Evolutionary conservation across 2,797 vertebrate genomes (phyloP).

Genomic region (Gadopsis bispinosus): DNA sequence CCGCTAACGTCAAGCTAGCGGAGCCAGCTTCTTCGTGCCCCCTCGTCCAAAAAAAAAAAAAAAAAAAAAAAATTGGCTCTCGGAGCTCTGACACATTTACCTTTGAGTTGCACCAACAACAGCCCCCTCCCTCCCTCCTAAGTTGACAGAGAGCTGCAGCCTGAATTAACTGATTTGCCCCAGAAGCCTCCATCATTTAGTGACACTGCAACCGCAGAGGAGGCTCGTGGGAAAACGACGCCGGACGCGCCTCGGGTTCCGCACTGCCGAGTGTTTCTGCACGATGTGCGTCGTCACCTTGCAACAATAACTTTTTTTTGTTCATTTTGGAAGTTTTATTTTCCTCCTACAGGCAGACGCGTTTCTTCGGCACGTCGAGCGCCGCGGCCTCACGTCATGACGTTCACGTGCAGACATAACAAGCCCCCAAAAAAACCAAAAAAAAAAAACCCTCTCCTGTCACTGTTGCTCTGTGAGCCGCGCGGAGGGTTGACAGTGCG

Average conservation of each 20-base stretch:
- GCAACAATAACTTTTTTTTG: not conserved
- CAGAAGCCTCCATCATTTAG: conserved; percentile 19
- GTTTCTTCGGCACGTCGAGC: too few relatives aligned
- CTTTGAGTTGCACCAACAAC: conserved; percentile 14
- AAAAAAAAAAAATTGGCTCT: conserved; percentile 31
- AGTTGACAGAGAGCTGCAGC: conserved; percentile 3
- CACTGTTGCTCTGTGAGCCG: not conserved
- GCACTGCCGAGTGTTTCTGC: conserved; percentile 29
- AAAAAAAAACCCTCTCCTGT: not conserved
- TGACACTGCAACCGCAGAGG: conserved; percentile 33
- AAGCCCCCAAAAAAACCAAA: not conserved
- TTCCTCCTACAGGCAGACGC: not conserved
- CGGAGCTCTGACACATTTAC: conserved; percentile 48
- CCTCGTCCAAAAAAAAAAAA: conserved; percentile 46
- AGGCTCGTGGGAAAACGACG: conserved; percentile 39
- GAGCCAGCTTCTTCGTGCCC: conserved; percentile 45
- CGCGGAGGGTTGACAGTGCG: conserved; percentile 36
- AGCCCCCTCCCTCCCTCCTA: not conserved
- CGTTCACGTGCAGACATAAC: too few relatives aligned
- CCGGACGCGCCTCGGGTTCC: conserved; percentile 26
- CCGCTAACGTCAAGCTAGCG: conserved; percentile 65
- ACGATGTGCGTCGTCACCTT: conserved; percentile 20
- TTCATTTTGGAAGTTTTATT: not conserved
- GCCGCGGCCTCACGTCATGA: too few relatives aligned
- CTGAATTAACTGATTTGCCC: conserved; percentile 1